Evolutionary conservation across 92 coral and sea anemone genomes (phyloP), one percentile per base, ranked within the genome.

Genomic region (Palythoa heliodiscus): DNA sequence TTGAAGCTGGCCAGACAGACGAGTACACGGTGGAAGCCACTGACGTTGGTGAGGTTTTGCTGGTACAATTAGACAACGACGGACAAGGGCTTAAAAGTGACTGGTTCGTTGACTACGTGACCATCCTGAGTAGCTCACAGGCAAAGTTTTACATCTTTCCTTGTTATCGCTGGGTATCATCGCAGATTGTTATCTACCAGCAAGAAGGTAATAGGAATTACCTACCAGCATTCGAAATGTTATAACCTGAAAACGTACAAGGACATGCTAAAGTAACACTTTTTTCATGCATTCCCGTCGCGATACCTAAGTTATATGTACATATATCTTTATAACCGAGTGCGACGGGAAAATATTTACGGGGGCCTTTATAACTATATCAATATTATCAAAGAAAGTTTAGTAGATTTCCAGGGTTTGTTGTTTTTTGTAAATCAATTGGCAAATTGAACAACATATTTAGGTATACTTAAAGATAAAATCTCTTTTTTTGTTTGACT

Each of bases 1-100:
- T 93, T 16, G 92, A 91, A 78, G 92, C 92, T 2, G 96, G 96
- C 15, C 92, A 91, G 69, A 91, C 72, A 29, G 96, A 93, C 83
- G 80, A 89, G 39, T 93, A 93, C 85, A 16, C 71, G 15, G 81
- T 91, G 61, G 79, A 88, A 54, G 91, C 87, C 52, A 79, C 87
- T 61, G 92, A 93, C 53, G 94, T 93, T 35, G 96, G 96, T 7
- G 94, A 91, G 37, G 79, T 91, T 64, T 55, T 91, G 66, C 75
- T 90, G 60, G 37, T 90, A 38, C 83, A 87, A 53, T 72, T 93
- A 37, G 87, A 79, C 64, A 88, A 70, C 48, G 88, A 84, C 68
- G 87, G 84, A 52, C 73, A 86, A 0, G 85, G 89, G 38, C 39
- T 61, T 5, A 54, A 75, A 2, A 83, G 89, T 77, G 95, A 93